Base-by-base conservation (phyloP, 2,888 invertebrate species). In the Hydroisotoma schaefferi region DNA sequence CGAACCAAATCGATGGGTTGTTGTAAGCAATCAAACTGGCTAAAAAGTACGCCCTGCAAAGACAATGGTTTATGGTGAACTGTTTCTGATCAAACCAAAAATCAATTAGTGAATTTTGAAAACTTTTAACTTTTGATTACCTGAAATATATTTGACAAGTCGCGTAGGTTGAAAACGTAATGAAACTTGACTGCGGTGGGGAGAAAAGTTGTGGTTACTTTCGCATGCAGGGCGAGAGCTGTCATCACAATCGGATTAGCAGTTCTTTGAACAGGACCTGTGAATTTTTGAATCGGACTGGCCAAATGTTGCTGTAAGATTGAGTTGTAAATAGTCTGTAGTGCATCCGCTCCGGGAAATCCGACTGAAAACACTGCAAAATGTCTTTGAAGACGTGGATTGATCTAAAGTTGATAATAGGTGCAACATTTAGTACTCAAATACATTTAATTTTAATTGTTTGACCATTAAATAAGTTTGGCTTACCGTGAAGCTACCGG, bases 121-220 rank as follows among this genome's bases (percentile, higher is more conserved):
- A 27, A 23, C 28, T 2, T 27, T 38, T 10, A 33, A 10, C 8
- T 33, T 10, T 33, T 33, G 33, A 20, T 73, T 80, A 88, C 91
- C 85, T 93, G 92, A 76, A 95, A 97, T 57, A 95, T 87, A 76
- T 95, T 95, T 2, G 94, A 94, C 57, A 97, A 82, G 77, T 97
- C 97, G 59, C 97, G 81, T 61, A 97, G 81, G 80, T 97, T 97
- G 78, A 97, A 97, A 73, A 95, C 87, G 75, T 97, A 97, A 77
- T 97, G 97, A 74, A 94, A 97, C 78, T 97, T 97, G 55, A 92
- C 87, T 2, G 95, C 95, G 1, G 95, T 97, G 0, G 97, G 97
- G 61, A 95, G 80, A 77, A 95, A 97, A 25, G 91, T 84, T 76
- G 90, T 87, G 1, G 88, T 83, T 2, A 88, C 86, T 78, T 92